These are phyloP conservation scores for Myiagra hebetior DNA, from an alignment of 2,113 vertebrate species.

Conservation along the genomic window DNA sequence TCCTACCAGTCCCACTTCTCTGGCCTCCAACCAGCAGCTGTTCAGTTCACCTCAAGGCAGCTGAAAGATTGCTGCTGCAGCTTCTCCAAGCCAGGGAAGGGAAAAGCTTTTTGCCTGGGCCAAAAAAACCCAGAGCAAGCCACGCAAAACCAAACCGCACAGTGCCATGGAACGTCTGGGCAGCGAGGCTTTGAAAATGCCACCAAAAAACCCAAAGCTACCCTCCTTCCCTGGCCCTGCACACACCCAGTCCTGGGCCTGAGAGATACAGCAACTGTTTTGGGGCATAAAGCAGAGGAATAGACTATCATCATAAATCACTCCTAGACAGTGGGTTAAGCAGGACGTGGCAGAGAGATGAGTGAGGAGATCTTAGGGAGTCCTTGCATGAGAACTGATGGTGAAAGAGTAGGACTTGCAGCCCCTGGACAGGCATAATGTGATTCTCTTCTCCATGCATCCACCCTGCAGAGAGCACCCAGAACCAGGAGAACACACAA, in stretches of 20 bases:
- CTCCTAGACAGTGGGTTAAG: not conserved
- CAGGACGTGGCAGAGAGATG: not conserved
- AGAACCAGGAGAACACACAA: not conserved
- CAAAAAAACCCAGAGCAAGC: not conserved
- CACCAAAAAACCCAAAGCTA: not conserved
- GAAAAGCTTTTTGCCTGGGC: not conserved
- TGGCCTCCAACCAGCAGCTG: not conserved
- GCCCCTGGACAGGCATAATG: not conserved
- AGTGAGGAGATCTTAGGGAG: not conserved
- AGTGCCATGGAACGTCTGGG: accelerated
- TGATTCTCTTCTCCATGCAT: not conserved
- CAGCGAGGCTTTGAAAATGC: not conserved
- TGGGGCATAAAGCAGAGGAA: not conserved
- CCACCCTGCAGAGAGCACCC: not conserved
- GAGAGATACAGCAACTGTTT: not conserved
- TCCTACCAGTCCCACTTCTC: not conserved
- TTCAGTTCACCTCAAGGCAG: not conserved
- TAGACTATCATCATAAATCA: not conserved
- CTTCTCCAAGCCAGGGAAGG: not conserved
- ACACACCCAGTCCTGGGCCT: not conserved
- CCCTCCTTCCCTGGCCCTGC: not conserved
- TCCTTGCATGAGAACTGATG: not conserved
- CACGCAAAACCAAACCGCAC: not conserved
- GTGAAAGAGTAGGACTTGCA: not conserved
- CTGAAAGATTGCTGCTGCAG: not conserved